Percentiles rank a stretch among this genome's conserved stretches.
Evolutionary conservation across 2,797 vertebrate species (phyloP).

Genomic region (Acridotheres tristis): DNA sequence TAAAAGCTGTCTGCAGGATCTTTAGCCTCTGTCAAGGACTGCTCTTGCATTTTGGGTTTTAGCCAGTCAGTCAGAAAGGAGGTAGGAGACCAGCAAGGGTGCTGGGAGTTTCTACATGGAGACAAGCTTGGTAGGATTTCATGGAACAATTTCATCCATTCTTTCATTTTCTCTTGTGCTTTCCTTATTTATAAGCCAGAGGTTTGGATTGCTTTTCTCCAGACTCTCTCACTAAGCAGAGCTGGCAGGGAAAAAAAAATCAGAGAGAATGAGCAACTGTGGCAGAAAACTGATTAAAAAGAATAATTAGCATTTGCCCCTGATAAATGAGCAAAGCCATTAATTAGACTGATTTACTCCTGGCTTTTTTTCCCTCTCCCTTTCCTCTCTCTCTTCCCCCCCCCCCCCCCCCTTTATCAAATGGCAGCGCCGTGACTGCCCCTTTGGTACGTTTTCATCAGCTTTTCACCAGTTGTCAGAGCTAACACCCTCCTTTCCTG

Average conservation of each 20-base stretch:
- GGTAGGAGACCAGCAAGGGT: neutral
- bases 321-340: conserved; percentile 87
- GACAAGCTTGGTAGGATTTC: neutral
- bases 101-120: neutral
- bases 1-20: neutral
- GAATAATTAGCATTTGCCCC: conserved; percentile 87
- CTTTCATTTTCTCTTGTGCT: conserved; percentile 40
- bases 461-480: conserved; percentile 73
- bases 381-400: neutral
- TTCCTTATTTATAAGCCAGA: conserved; percentile 54
- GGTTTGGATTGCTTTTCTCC: conserved; percentile 58
- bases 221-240: conserved; percentile 42
- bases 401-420: conserved; percentile 40
- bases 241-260: conserved; percentile 26
- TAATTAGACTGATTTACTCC: conserved; percentile 89
- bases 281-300: conserved; percentile 91
- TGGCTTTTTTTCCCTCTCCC: conserved; percentile 77
- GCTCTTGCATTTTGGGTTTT: neutral
- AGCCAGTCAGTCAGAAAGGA: neutral
- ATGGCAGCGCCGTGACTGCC: conserved; percentile 63
- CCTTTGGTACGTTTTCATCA: conserved; percentile 75
- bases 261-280: conserved; percentile 67
- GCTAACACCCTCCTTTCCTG: conserved; percentile 67
- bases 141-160: conserved; percentile 7
- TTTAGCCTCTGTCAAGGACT: neutral